Evolutionary conservation across 2,888 invertebrate species (phyloP).

Genomic region (Globia sparganii): DNA sequence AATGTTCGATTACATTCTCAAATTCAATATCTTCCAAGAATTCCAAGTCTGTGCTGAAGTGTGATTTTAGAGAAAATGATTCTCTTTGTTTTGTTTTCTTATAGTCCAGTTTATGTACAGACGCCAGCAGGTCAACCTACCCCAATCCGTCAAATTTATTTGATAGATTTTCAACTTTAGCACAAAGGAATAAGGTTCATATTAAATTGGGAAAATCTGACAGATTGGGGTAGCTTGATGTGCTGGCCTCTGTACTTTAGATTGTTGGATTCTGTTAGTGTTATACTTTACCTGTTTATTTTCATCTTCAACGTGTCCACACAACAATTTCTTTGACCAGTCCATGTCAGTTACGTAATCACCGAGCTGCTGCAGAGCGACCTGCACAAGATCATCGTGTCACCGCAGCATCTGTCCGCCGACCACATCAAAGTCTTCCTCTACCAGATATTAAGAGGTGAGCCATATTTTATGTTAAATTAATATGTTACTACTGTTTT

Average conservation of each 20-base stretch:
- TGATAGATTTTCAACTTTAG: no score
- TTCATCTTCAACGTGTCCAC: not conserved
- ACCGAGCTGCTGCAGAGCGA: slow-evolving; percentile 99
- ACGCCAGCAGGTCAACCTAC: no score
- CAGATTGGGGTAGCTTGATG: no score
- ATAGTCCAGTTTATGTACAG: not conserved
- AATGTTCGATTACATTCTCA: slow-evolving; percentile 9
- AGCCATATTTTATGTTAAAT: slow-evolving; percentile 78
- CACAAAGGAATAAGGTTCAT: no score
- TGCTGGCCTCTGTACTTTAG: no score
- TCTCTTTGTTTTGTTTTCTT: not conserved
- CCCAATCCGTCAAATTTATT: no score
- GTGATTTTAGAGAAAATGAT: slow-evolving; percentile 1
- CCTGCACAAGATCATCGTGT: slow-evolving; percentile 99
- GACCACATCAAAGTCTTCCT: slow-evolving; percentile 99
- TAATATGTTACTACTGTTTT: not conserved
- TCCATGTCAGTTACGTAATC: slow-evolving; percentile 96
- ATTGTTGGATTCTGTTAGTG: not conserved
- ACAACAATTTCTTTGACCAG: slow-evolving; percentile 79
- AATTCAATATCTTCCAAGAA: slow-evolving; percentile 7
- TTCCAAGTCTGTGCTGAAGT: not conserved
- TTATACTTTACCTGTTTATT: not conserved
- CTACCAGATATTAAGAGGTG: slow-evolving; percentile 99
- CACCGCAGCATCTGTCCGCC: slow-evolving; percentile 99
- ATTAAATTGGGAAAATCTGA: no score